Evolutionary conservation across 2,797 vertebrate genomes (phyloP).

Genomic region (Falco cherrug): DNA sequence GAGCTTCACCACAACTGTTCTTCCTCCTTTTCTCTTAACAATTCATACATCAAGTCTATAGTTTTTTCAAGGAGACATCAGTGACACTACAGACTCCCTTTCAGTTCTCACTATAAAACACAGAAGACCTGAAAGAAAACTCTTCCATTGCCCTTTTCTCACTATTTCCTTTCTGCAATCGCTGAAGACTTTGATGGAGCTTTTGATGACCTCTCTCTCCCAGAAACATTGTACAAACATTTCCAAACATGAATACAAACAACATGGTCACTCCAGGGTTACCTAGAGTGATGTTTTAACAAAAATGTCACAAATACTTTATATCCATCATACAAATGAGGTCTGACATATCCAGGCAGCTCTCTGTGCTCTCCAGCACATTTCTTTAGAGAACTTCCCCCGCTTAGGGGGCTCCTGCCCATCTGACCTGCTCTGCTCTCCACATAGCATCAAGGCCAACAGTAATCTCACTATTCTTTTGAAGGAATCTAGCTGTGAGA

Average conservation of each 20-base stretch:
- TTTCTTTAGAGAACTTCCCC: not conserved
- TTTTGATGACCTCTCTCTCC: not conserved
- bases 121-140: not conserved
- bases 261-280: not conserved
- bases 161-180: not conserved
- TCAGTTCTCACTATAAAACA: not conserved
- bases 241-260: not conserved
- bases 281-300: constrained; percentile 26
- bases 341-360: constrained; percentile 12
- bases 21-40: not conserved
- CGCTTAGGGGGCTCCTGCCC: not conserved
- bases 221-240: not conserved
- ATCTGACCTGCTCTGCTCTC: not conserved
- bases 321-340: constrained; percentile 16
- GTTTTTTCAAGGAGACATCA: not conserved
- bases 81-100: not conserved
- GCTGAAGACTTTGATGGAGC: not conserved
- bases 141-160: not conserved
- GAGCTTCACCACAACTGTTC: not conserved
- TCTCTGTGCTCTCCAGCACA: not conserved
- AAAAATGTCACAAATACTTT: constrained; percentile 27
- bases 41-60: not conserved
- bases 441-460: not conserved
- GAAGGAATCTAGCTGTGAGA: not conserved
- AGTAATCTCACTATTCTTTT: not conserved